These are phyloP conservation scores for Drosophila austrosaltans DNA, from an alignment of 2,888 invertebrate species.

Conservation along the genomic window DNA sequence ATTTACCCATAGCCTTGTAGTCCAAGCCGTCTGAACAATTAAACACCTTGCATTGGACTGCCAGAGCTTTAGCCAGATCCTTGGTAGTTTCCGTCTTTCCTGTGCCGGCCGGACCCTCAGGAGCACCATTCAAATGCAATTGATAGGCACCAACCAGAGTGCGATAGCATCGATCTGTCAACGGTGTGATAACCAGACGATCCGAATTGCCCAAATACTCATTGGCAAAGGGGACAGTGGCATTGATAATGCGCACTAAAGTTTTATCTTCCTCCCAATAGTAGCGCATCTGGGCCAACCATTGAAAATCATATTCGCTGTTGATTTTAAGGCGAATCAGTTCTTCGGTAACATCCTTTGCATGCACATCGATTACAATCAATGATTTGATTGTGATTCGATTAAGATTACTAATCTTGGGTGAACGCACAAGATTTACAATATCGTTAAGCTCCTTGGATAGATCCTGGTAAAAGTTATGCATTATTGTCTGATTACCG, in stretches of 20 bases:
- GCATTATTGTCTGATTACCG: constrained; percentile 81
- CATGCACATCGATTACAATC: constrained; percentile 89
- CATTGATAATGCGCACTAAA: constrained; percentile 87
- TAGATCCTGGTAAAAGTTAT: constrained; percentile 83
- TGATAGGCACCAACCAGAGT: constrained; percentile 89
- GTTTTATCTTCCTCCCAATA: constrained; percentile 87
- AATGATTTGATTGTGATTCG: constrained; percentile 88
- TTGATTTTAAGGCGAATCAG: constrained; percentile 84
- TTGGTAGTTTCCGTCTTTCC: constrained; percentile 97
- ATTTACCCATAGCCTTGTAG: constrained; percentile 89
- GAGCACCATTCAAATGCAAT: constrained; percentile 88
- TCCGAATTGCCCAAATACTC: constrained; percentile 89
- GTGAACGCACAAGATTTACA: constrained; percentile 86
- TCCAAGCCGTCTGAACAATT: constrained; percentile 90
- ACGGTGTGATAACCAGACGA: constrained; percentile 86
- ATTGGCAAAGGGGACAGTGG: constrained; percentile 88
- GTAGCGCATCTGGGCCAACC: constrained; percentile 89
- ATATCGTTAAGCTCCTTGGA: constrained; percentile 85
- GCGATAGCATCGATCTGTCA: constrained; percentile 88
- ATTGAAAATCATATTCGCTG: constrained; percentile 87
- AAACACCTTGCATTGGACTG: constrained; percentile 92
- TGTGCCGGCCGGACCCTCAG: constrained; percentile 91
- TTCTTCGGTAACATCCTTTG: constrained; percentile 87
- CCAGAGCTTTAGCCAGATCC: constrained; percentile 95
- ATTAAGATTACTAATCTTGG: constrained; percentile 85